Conservation (phyloP, 2,888 invertebrate genomes). For the Tridacna gigas region DNA sequence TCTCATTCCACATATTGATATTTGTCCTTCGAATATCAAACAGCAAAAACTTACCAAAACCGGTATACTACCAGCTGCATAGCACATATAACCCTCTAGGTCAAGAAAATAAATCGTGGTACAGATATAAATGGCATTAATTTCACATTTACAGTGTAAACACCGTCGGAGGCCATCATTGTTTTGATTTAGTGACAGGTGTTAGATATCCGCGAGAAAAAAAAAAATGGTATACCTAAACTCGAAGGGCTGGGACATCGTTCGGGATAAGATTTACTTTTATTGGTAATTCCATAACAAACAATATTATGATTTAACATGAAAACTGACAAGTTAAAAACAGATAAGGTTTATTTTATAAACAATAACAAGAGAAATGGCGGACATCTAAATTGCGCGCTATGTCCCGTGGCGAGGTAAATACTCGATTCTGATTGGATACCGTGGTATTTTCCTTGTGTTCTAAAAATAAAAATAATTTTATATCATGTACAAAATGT, state of each 20-base stretch:
- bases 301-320: background rate
- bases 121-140: background rate
- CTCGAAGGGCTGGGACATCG: conserved; percentile 21
- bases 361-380: conserved; percentile 20
- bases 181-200: conserved; percentile 12
- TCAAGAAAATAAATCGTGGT: background rate
- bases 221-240: conserved; percentile 16
- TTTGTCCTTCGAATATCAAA: too few relatives aligned
- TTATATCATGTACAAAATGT: background rate
- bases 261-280: conserved; percentile 1
- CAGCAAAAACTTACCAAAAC: too few relatives aligned
- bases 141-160: background rate
- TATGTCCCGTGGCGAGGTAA: conserved; percentile 19
- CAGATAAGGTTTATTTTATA: background rate
- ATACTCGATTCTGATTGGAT: conserved; percentile 1
- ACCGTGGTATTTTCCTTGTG: background rate
- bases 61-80: too few relatives aligned
- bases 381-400: conserved; percentile 59
- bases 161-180: background rate
- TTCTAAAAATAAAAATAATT: conserved; percentile 9
- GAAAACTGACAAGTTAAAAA: background rate
- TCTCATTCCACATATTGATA: background rate
- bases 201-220: background rate
- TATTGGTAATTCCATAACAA: conserved; percentile 23
- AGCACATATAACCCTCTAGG: too few relatives aligned